Evolutionary conservation across 2,113 vertebrate species (phyloP).

Genomic region (Carassius carassius): DNA sequence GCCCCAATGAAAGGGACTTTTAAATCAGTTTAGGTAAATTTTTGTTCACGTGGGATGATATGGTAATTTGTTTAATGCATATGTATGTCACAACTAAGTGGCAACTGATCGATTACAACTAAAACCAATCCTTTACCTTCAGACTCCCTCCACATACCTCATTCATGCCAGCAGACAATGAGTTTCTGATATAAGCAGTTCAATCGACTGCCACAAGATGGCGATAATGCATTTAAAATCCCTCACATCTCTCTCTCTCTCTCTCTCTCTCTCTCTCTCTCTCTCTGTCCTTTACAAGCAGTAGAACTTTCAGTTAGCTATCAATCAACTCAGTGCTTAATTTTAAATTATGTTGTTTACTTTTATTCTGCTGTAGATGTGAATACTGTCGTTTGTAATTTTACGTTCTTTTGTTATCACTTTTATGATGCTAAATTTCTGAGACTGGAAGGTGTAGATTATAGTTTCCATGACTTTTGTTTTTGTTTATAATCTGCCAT

Average conservation of each 20-base stretch:
- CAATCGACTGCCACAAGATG: slow-evolving; percentile 44
- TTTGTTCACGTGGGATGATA: neutral
- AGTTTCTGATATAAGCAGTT: slow-evolving; percentile 11
- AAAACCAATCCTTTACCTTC: neutral
- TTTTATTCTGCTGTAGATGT: slow-evolving; percentile 64
- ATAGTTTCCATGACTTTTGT: slow-evolving; percentile 57
- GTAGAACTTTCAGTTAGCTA: slow-evolving; percentile 61
- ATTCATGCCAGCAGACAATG: neutral
- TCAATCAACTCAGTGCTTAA: slow-evolving; percentile 48
- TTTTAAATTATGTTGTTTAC: slow-evolving; percentile 60
- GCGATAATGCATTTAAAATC: neutral
- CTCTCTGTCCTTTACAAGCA: slow-evolving; percentile 51
- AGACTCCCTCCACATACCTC: neutral
- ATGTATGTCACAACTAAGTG: neutral
- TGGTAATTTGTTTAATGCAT: neutral
- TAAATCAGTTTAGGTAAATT: neutral
- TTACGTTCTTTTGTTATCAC: slow-evolving; percentile 43
- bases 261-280: slow-evolving; percentile 47
- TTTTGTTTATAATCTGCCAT: slow-evolving; percentile 60
- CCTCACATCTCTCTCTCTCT: slow-evolving; percentile 23
- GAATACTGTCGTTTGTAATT: slow-evolving; percentile 64
- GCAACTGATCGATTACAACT: slow-evolving; percentile 1
- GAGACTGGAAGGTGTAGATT: slow-evolving; percentile 65
- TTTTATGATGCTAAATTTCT: slow-evolving; percentile 59
- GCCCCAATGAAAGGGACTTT: neutral